Base-by-base conservation (phyloP, 2,888 invertebrate genomes). In the Amiota communis region DNA sequence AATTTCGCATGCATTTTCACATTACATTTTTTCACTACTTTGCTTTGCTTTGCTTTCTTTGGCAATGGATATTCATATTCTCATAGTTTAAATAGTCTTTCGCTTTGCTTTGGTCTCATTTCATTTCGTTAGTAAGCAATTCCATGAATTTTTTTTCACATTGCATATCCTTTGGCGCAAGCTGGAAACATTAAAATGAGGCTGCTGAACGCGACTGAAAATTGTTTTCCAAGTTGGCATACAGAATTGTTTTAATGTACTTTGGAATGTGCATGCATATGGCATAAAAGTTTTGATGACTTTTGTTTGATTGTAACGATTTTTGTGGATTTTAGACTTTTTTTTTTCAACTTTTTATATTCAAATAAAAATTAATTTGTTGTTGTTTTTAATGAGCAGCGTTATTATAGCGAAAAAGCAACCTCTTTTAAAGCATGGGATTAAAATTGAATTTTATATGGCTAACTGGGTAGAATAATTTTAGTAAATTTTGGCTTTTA, bases 1-100 rank as follows among this genome's bases (percentile, higher is more conserved):
- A 86, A 83, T 80, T 82, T 76, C 77, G 79, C 80, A 75, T 81
- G 81, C 80, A 79, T 80, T 80, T 74, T 76, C 72, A 78, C 63
- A 17, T 11, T 11, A 59, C 9, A 67, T 67, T 67, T 67, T 51
- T 1, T n/a, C n/a, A n/a, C n/a, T n/a, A n/a, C 36, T 20, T 8
- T 11, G 59, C 9, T 36, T 59, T 15, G 59, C 59, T 15, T 59
- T 59, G 8, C 20, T 57, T 57, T 57, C 57, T 8, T 36, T 17
- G 59, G 17, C 59, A 11, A 15, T 20, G 20, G 20, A 17, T 59
- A 59, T 11, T 17, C 15, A 59, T 12, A 59, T 15, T 20, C 12
- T 51, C 15, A 59, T 12, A 59, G 59, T 20, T n/a, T 51, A 51
- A 12, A n/a, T n/a, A 12, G 53, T 12, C 53, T n/a, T 51, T 51